Base-by-base conservation (phyloP, 2,797 vertebrate species). In the Pelodytes ibericus region DNA sequence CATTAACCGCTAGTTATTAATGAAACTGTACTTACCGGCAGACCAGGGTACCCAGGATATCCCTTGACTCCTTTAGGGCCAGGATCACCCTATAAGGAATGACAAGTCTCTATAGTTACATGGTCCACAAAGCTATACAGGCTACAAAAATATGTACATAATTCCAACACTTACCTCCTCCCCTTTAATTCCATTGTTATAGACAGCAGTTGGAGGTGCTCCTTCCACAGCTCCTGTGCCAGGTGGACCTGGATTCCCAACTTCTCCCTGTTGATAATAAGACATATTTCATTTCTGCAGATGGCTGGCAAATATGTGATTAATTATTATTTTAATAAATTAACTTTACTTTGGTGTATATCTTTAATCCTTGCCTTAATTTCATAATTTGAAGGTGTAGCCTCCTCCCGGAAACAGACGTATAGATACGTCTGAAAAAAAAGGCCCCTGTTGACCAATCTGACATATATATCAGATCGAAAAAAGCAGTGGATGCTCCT, bases 121-220 rank as follows among this genome's bases (percentile, higher is more conserved):
- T n/a, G n/a, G n/a, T n/a, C n/a, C n/a, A n/a, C n/a, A n/a, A n/a
- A n/a, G n/a, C n/a, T n/a, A n/a, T n/a, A n/a, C n/a, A n/a, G n/a
- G n/a, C n/a, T n/a, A n/a, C n/a, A n/a, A n/a, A n/a, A n/a, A n/a
- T n/a, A n/a, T n/a, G n/a, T n/a, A n/a, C n/a, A n/a, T n/a, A n/a
- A n/a, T n/a, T n/a, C n/a, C n/a, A n/a, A n/a, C n/a, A 53, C 49
- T 22, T 22, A 90, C 96, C 93, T 95, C 89, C 75, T 84, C 87
- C 90, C 95, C 95, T 92, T 93, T 94, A 82, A 94, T 90, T 73
- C 94, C 95, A 91, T 97, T 89, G 85, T 93, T 90, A 85, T 93
- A 92, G 81, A 92, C 94, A 89, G 94, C 90, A 87, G 95, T 94
- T 86, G 96, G 95, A 82, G 93, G 87, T 81, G 92, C 86, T 78